A percentile compares a stretch with the other conserved stretches of the same genome.
Evolutionary conservation across 30 jellyfish, hydroid and myxozoan genomes (phyloP).

Genomic region (Catostylus mosaicus): DNA sequence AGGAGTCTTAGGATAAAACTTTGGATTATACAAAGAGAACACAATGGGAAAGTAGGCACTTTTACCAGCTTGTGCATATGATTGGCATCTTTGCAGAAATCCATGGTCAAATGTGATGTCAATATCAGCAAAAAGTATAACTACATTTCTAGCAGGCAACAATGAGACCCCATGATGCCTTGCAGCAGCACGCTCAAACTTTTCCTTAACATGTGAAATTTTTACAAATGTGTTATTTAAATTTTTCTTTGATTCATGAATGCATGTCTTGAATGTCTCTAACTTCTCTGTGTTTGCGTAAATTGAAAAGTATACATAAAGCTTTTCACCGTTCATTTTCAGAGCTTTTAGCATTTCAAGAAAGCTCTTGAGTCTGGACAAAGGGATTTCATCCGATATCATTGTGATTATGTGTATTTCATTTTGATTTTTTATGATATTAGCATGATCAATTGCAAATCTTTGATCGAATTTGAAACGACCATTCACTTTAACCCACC

Average conservation of each 20-base stretch:
- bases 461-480: constrained; percentile 7
- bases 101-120: constrained; percentile 71
- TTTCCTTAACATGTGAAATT: constrained; percentile 49
- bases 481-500: constrained; percentile 1
- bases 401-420: constrained; percentile 53
- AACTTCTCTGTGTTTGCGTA: constrained; percentile 29
- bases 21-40: constrained; percentile 82
- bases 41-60: constrained; percentile 88
- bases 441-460: constrained; percentile 8
- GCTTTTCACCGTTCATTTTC: background rate
- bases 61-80: constrained; percentile 49
- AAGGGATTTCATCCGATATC: constrained; percentile 46
- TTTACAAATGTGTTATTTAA: constrained; percentile 6
- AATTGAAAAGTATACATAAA: constrained; percentile 33
- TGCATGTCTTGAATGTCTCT: constrained; percentile 3
- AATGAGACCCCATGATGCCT: constrained; percentile 85
- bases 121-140: constrained; percentile 77
- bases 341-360: constrained; percentile 34
- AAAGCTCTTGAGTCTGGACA: constrained; percentile 39
- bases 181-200: constrained; percentile 84
- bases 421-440: background rate
- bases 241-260: background rate
- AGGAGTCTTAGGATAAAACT: constrained; percentile 21
- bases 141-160: constrained; percentile 63
- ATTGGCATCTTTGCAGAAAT: constrained; percentile 76